Evolutionary conservation across 2,888 invertebrate species (phyloP).

Genomic region (Ryuthela nishihirai): DNA sequence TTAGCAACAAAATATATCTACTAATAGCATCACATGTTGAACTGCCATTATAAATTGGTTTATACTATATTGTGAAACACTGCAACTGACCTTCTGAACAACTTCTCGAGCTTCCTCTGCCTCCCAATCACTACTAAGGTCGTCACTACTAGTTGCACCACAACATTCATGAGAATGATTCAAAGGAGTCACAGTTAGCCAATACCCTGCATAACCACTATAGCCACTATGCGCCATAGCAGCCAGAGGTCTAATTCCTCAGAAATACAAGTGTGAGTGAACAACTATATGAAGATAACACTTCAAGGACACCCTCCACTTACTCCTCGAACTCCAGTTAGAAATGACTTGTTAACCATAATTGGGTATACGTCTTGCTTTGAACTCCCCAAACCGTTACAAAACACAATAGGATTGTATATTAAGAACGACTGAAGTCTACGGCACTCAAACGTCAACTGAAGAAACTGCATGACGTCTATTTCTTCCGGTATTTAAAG

Average conservation of each 20-base stretch:
- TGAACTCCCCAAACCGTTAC: neutral
- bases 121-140: constrained; percentile 88
- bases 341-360: too few relatives aligned
- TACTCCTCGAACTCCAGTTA: too few relatives aligned
- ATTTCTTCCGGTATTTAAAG: constrained; percentile 1
- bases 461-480: constrained; percentile 5
- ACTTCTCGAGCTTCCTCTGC: constrained; percentile 48
- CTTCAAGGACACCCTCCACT: too few relatives aligned
- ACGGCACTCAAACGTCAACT: constrained; percentile 4
- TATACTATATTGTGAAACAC: neutral
- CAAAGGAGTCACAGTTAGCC: constrained; percentile 11
- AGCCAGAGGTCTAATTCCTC: constrained; percentile 1
- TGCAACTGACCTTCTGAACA: constrained; percentile 2
- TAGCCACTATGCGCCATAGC: constrained; percentile 9
- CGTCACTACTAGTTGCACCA: constrained; percentile 86
- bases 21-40: too few relatives aligned
- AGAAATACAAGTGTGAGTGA: neutral
- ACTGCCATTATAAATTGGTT: too few relatives aligned
- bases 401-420: constrained; percentile 7
- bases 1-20: too few relatives aligned
- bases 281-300: too few relatives aligned
- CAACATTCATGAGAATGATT: constrained; percentile 52
- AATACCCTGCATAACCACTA: constrained; percentile 10
- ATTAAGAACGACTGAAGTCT: constrained; percentile 6
- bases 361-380: too few relatives aligned